Base-by-base conservation (phyloP, 2,797 vertebrate species). In the Labeo calbasu region DNA sequence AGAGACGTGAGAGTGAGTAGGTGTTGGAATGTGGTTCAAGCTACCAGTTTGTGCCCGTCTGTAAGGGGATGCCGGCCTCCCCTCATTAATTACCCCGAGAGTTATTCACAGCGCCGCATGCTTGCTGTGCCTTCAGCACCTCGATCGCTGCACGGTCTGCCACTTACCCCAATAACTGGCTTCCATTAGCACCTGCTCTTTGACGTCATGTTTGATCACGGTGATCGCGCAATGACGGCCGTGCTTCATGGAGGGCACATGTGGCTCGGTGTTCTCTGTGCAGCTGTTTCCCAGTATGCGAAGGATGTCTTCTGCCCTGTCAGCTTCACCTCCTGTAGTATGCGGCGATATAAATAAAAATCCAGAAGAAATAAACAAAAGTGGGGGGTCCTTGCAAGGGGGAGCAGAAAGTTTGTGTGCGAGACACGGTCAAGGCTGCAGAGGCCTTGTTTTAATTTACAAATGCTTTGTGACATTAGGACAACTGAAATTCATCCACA, bases 271-370 rank as follows among this genome's bases (percentile, higher is more conserved):
- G 63, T 82, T 63, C 8, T 2, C 28, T 87, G 89, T 91, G 92
- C 93, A 92, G 91, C 40, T 85, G 85, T 92, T 93, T 93, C 88
- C 86, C 83, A 89, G 90, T 90, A 91, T 92, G 90, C 87, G 83
- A 46, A 36, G 81, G 82, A 90, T 91, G 55, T 87, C 85, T 80
- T 80, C 86, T 85, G 72, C 78, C 87, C 83, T 88, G 86, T 89
- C 90, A 88, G 86, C 92, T 93, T 91, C 90, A 88, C 89, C 92
- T 93, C 91, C 93, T 88, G 77, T 87, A 88, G 91, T 88, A 88
- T 89, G 85, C 81, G 79, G 77, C 65, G 92, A 91, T 93, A 93
- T 93, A 94, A 94, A 95, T 94, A 94, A 90, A 92, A 89, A 88
- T 91, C 87, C 57, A 77, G 59, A 85, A 79, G 80, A 81, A 75